Evolutionary conservation across 2,113 vertebrate genomes (phyloP).

Genomic region (Hippocampus zosterae): DNA sequence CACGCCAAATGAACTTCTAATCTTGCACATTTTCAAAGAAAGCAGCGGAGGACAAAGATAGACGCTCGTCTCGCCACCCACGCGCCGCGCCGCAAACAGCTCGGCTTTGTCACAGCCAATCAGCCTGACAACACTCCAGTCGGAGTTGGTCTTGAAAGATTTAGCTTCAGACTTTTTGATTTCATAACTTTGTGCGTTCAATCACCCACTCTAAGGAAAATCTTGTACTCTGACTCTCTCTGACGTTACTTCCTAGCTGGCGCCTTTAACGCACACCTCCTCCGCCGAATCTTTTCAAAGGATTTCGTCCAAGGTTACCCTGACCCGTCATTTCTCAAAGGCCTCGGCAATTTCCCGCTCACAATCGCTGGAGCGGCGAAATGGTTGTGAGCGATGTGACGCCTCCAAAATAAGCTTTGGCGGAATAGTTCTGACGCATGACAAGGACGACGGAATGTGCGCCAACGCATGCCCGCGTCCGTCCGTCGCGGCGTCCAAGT

Average conservation of each 20-base stretch:
- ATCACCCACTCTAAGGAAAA: background rate
- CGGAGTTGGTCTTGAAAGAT: background rate
- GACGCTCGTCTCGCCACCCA: conserved; percentile 6
- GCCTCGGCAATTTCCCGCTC: conserved; percentile 9
- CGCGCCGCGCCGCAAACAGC: background rate
- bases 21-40: background rate
- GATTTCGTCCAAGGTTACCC: conserved; percentile 44
- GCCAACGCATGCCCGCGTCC: background rate
- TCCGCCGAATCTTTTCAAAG: conserved; percentile 30
- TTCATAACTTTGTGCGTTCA: background rate
- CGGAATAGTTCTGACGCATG: conserved; percentile 33
- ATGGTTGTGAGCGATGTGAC: conserved; percentile 23
- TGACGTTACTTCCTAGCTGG: conserved; percentile 22
- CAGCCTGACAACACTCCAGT: background rate
- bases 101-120: conserved; percentile 3
- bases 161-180: background rate
- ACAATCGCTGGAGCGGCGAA: conserved; percentile 10
- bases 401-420: conserved; percentile 35
- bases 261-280: conserved; percentile 41
- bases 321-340: conserved; percentile 40
- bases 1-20: background rate
- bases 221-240: conserved; percentile 11
- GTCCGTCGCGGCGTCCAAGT: conserved; percentile 9
- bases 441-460: conserved; percentile 57
- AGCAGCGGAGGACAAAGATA: background rate